A percentile compares a stretch with the other conserved stretches of the same genome.
These are phyloP conservation scores for Hydropsyche tenuis DNA, from an alignment of 1,140 invertebrate genomes.

Conservation along the genomic window DNA sequence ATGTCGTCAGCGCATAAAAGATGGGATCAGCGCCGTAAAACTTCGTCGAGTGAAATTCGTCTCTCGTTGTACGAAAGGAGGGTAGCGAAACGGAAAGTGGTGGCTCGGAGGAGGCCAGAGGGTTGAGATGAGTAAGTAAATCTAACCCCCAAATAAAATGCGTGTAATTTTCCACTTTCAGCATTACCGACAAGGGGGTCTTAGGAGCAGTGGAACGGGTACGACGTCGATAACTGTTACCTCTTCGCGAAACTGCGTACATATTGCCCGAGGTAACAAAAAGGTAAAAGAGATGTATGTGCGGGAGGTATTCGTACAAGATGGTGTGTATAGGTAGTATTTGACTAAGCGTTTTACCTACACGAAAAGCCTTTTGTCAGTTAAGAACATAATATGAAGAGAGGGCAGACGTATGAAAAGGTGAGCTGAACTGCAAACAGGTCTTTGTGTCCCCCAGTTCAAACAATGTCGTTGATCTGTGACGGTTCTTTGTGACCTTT, in stretches of 20 bases:
- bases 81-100: slow-evolving; percentile 5
- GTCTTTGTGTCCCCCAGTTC: slow-evolving; percentile 40
- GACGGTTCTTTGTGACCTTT: slow-evolving; percentile 33
- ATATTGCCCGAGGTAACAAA: slow-evolving; percentile 46
- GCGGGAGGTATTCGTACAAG: neutral
- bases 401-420: slow-evolving; percentile 41
- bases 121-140: slow-evolving; percentile 32
- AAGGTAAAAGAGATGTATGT: slow-evolving; percentile 39
- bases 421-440: slow-evolving; percentile 48
- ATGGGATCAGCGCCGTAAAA: slow-evolving; percentile 24
- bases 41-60: slow-evolving; percentile 20
- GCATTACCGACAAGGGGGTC: slow-evolving; percentile 13
- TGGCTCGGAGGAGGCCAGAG: neutral
- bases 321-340: slow-evolving; percentile 24
- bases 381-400: slow-evolving; percentile 49
- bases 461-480: slow-evolving; percentile 6
- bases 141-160: slow-evolving; percentile 46
- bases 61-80: slow-evolving; percentile 1
- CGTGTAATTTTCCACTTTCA: slow-evolving; percentile 43
- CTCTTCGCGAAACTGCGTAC: slow-evolving; percentile 32
- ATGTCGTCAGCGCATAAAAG: slow-evolving; percentile 25
- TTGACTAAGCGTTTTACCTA: slow-evolving; percentile 47
- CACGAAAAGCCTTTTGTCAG: slow-evolving; percentile 47
- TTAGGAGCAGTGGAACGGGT: neutral
- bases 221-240: slow-evolving; percentile 42